phyloP scores from a whole-genome alignment of 2,888 invertebrate genomes.

The Plebejus argus region DNA sequence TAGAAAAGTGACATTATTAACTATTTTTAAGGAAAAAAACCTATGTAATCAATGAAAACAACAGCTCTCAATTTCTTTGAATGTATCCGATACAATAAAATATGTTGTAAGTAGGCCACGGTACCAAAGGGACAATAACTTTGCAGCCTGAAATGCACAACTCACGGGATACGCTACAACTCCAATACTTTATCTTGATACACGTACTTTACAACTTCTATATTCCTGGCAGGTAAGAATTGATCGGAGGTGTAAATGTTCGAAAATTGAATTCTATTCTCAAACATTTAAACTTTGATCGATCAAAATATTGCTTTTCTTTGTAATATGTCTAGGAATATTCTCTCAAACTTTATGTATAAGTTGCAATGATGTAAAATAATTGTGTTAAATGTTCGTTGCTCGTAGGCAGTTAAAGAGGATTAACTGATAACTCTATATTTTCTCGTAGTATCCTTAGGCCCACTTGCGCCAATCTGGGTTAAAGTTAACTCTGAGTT shows the following conservation, averaged over 20 bases:
- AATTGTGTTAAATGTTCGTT: background rate
- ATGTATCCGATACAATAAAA: background rate
- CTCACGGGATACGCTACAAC: background rate
- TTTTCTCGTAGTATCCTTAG: background rate
- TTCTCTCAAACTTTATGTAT: background rate
- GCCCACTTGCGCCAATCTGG: too few species aligned
- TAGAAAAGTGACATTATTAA: background rate
- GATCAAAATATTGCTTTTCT: background rate
- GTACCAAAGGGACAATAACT: background rate
- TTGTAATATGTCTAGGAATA: background rate
- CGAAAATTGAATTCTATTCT: conserved; percentile 2
- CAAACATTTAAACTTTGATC: background rate
- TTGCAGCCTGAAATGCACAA: conserved; percentile 4
- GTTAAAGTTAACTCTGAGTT: too few species aligned
- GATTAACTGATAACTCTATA: too few species aligned
- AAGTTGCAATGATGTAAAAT: background rate
- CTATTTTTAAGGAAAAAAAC: background rate
- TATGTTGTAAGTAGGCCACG: conserved; percentile 8
- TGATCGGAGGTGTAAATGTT: conserved; percentile 7
- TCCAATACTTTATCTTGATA: conserved; percentile 4
- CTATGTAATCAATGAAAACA: background rate
- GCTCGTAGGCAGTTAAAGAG: too few species aligned
- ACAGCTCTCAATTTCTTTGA: background rate
- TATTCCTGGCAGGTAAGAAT: conserved; percentile 4
- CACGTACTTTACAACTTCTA: conserved; percentile 6